Percentiles rank a stretch among this genome's conserved stretches.
Evolutionary conservation across 2,113 vertebrate species (phyloP).

Genomic region (Gopherus flavomarginatus): DNA sequence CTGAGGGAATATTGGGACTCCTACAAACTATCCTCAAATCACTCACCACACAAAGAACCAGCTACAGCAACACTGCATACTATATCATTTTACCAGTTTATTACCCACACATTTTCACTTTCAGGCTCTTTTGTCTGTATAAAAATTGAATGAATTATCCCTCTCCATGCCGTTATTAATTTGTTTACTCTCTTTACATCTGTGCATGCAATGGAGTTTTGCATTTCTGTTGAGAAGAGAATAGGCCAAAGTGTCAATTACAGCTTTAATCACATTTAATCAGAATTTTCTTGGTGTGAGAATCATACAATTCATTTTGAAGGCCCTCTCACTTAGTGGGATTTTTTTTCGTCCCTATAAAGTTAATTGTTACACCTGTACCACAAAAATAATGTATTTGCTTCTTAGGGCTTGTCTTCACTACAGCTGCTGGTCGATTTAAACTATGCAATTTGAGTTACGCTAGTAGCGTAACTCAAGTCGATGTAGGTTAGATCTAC

Average conservation of each 20-base stretch:
- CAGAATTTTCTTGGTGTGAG: neutral
- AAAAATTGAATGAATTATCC: neutral
- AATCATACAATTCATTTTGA: neutral
- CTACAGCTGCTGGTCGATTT: too few species aligned
- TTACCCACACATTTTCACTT: neutral
- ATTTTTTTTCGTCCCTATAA: neutral
- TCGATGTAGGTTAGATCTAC: too few species aligned
- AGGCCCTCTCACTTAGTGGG: neutral
- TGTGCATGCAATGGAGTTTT: accelerated
- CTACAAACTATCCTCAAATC: too few species aligned
- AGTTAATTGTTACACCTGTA: neutral
- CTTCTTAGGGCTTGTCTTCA: neutral
- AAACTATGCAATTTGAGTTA: too few species aligned
- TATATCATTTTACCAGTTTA: accelerated
- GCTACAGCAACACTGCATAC: too few species aligned
- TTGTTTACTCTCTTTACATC: neutral
- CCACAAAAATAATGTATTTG: neutral
- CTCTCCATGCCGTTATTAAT: neutral
- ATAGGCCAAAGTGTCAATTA: neutral
- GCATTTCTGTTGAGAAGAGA: neutral
- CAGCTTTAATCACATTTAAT: accelerated
- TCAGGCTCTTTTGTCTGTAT: neutral
- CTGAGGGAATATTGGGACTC: too few species aligned
- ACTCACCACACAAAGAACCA: too few species aligned
- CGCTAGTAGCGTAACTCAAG: too few species aligned